Conservation (phyloP, 2,113 vertebrate species). For the Isurus oxyrinchus region DNA sequence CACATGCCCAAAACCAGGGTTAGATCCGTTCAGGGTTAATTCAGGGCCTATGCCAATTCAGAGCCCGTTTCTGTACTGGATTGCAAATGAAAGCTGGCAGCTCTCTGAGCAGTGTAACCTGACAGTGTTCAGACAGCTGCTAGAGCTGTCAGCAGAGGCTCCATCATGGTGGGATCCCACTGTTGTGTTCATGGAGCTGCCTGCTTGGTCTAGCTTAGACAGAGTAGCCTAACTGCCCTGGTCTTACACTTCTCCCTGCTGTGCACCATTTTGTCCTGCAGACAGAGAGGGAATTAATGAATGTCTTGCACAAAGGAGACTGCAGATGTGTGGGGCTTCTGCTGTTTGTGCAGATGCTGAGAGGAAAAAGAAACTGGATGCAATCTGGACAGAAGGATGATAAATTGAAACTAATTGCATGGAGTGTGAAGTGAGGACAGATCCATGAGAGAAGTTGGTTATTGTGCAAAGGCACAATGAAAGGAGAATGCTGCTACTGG, state of each 20-base stretch:
- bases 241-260: neutral
- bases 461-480: constrained; percentile 7
- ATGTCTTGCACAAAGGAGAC: neutral
- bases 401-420: neutral
- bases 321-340: neutral
- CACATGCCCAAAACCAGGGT: neutral
- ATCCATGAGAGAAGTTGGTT: neutral
- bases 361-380: neutral
- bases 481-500: neutral
- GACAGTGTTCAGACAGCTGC: neutral
- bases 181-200: neutral
- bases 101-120: neutral
- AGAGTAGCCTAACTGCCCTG: neutral
- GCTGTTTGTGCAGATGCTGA: neutral
- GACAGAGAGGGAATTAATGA: neutral
- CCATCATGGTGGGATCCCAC: neutral
- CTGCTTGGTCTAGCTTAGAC: neutral
- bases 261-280: neutral
- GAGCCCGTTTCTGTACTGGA: neutral
- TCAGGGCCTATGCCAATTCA: neutral
- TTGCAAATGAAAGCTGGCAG: neutral
- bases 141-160: neutral
- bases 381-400: neutral
- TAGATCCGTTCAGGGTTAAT: neutral
- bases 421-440: neutral